A percentile compares a stretch with the other conserved stretches of the same genome.
Evolutionary conservation across 2,888 invertebrate species (phyloP).

Genomic region (Atethmia centrago): DNA sequence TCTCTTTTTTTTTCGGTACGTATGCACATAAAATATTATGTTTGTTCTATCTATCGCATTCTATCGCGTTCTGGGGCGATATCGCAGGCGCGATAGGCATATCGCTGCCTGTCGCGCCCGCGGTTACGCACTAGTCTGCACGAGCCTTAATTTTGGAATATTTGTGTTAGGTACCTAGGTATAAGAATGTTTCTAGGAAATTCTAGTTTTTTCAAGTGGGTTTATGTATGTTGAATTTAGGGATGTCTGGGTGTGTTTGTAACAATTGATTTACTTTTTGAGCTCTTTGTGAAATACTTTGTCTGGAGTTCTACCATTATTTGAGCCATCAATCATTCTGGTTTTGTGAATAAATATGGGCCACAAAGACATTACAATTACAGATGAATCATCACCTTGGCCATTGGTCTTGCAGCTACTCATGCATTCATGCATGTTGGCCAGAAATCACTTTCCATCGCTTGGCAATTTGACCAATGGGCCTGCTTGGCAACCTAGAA

Average conservation of each 20-base stretch:
- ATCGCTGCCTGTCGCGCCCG: too few relatives aligned
- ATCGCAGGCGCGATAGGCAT: too few relatives aligned
- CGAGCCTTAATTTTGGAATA: constrained; percentile 3
- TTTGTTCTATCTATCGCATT: constrained; percentile 21
- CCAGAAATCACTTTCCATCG: not conserved
- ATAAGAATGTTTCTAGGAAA: not conserved
- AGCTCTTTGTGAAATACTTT: not conserved
- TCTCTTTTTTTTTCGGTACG: constrained; percentile 40
- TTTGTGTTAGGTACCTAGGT: constrained; percentile 10
- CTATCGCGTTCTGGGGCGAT: too few relatives aligned
- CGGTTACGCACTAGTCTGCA: too few relatives aligned
- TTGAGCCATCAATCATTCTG: not conserved
- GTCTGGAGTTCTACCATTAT: not conserved
- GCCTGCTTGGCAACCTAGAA: not conserved
- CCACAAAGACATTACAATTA: not conserved
- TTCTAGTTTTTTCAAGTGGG: not conserved
- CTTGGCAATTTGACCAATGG: not conserved
- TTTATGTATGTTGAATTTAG: not conserved
- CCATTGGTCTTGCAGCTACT: not conserved
- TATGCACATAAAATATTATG: constrained; percentile 16
- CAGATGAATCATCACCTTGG: not conserved
- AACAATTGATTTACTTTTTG: too few relatives aligned
- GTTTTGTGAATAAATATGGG: not conserved
- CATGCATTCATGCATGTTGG: not conserved
- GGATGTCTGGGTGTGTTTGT: not conserved